A percentile compares a stretch with the other conserved stretches of the same genome.
Conservation (phyloP, 2,888 invertebrate genomes). For the Microchrysa polita region DNA sequence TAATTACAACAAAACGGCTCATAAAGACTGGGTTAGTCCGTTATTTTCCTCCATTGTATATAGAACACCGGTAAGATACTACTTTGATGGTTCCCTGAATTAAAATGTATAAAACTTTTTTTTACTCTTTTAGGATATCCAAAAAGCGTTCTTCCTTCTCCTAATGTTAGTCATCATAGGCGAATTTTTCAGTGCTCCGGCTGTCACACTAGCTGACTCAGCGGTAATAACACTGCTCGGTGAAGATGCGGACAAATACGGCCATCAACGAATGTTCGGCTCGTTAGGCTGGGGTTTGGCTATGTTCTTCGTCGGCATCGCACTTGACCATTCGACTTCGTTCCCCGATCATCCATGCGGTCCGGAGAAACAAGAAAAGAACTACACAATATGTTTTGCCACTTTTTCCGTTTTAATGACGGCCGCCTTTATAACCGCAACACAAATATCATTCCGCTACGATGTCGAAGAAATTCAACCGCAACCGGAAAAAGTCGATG, state of each 20-base stretch:
- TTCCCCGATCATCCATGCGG: constrained; percentile 94
- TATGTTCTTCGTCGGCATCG: constrained; percentile 96
- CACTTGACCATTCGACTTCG: constrained; percentile 94
- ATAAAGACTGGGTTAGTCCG: constrained; percentile 85
- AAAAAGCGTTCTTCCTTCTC: constrained; percentile 94
- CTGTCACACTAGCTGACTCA: constrained; percentile 92
- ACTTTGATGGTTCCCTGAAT: neutral
- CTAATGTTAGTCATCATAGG: constrained; percentile 93
- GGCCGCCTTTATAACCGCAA: constrained; percentile 90
- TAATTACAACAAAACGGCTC: constrained; percentile 76
- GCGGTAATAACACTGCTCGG: constrained; percentile 90
- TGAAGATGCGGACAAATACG: constrained; percentile 89
- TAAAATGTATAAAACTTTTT: neutral
- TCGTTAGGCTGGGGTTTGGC: constrained; percentile 98
- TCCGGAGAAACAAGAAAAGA: constrained; percentile 91
- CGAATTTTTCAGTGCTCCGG: constrained; percentile 97
- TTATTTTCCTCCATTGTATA: constrained; percentile 95
- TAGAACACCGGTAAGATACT: constrained; percentile 67
- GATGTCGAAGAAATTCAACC: constrained; percentile 64
- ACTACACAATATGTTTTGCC: constrained; percentile 98
- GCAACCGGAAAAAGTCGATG: constrained; percentile 60
- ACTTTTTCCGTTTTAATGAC: constrained; percentile 97
- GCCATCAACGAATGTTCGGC: constrained; percentile 97
- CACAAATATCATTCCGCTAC: constrained; percentile 78
- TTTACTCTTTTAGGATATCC: constrained; percentile 73